These are phyloP conservation scores for Mesochorus sp. DNA, from an alignment of 2,888 invertebrate species.

Conservation along the genomic window DNA sequence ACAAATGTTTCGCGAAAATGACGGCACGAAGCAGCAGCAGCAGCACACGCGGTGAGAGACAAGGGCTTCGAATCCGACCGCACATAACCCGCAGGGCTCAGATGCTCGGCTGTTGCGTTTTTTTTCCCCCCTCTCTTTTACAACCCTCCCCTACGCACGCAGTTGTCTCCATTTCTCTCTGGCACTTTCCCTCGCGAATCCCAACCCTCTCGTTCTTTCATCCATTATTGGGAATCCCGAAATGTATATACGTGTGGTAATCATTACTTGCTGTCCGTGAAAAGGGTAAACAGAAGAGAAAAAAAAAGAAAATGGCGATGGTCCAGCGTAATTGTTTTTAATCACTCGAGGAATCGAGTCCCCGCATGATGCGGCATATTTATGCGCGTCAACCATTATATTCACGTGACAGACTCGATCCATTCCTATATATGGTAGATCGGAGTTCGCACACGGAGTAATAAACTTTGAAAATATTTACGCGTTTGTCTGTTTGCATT, in stretches of 20 bases:
- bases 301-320: background rate
- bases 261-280: slow-evolving; percentile 69
- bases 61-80: slow-evolving; percentile 65
- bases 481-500: slow-evolving; percentile 63
- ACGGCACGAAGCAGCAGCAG: slow-evolving; percentile 61
- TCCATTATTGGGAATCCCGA: slow-evolving; percentile 38
- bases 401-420: too few species aligned
- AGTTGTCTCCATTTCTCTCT: slow-evolving; percentile 10
- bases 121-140: slow-evolving; percentile 40
- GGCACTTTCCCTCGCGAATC: slow-evolving; percentile 23
- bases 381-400: slow-evolving; percentile 63
- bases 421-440: background rate
- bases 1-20: slow-evolving; percentile 76
- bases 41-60: slow-evolving; percentile 23
- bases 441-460: slow-evolving; percentile 31
- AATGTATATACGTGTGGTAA: slow-evolving; percentile 57
- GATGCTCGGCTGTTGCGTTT: slow-evolving; percentile 69
- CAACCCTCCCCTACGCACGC: background rate
- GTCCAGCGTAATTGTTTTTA: slow-evolving; percentile 79
- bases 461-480: slow-evolving; percentile 58
- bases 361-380: slow-evolving; percentile 61
- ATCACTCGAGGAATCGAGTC: slow-evolving; percentile 72
- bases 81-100: slow-evolving; percentile 75
- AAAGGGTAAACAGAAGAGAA: slow-evolving; percentile 58
- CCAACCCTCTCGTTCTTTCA: slow-evolving; percentile 47